Evolutionary conservation across 2,113 vertebrate species (phyloP), one percentile per base, ranked within the genome.

Genomic region (Falcunculus frontatus): DNA sequence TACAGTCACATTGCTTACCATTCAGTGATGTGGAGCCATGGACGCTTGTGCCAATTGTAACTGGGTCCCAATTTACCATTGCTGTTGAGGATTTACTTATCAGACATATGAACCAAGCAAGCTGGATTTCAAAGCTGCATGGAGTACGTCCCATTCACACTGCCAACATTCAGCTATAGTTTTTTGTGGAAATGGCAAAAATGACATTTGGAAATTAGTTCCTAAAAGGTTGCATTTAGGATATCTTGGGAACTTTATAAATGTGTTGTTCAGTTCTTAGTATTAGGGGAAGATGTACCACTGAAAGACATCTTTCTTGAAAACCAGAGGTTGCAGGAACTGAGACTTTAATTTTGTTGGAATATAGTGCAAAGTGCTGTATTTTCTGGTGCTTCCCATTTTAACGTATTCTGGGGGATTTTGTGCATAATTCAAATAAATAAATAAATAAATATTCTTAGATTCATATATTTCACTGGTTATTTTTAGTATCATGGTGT

Each of bases 91-190:
- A 50, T 74, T 77, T 76, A 26, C 9, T 53, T 21, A 13, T 35
- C 64, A 74, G 29, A 16, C 6, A 1, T 16, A 35, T 41, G 30
- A 90, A 52, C 6, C 1, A 1, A 55, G 6, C 13, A 47, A 39
- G 5, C 13, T 69, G 42, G 9, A 25, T 91, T 80, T 80, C 59
- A 32, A 74, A 77, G 30, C 11, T 17, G 8, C 8, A n/a, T 8
- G n/a, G 37, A 41, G 5, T 10, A 32, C 2, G 0, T 62, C 74
- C 30, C 42, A 29, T 37, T 70, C 20, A 4, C 4, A 5, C 33
- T 50, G 50, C 17, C n/a, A 37, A 25, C 0, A 0, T 41, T 37
- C 50, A 74, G 15, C 26, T 69, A 14, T 0, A 57, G 25, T 0
- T 73, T 3, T 52, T 27, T 16, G 12, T n/a, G 35, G 26, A 63